These are phyloP conservation scores for Podarcis muralis DNA, from an alignment of 2,113 vertebrate species.

Conservation along the genomic window DNA sequence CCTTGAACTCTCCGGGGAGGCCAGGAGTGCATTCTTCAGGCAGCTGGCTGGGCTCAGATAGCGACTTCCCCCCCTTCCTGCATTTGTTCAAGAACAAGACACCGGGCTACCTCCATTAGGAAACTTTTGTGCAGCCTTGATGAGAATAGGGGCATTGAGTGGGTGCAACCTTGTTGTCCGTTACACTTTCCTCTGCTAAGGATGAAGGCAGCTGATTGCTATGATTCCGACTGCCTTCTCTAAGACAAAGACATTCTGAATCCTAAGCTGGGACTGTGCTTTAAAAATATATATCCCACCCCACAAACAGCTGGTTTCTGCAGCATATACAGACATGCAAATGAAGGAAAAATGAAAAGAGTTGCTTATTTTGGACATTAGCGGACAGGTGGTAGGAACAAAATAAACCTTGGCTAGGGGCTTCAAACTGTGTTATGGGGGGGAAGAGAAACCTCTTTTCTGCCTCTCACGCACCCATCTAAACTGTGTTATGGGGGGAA, in stretches of 20 bases:
- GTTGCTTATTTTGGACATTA: not conserved
- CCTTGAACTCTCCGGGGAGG: constrained; percentile 41
- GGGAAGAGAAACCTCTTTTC: not conserved
- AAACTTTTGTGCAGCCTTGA: constrained; percentile 46
- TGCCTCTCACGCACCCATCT: too few relatives aligned
- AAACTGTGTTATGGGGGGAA: too few relatives aligned
- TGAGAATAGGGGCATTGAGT: constrained; percentile 42
- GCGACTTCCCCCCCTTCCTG: constrained; percentile 58
- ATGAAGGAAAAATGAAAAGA: not conserved
- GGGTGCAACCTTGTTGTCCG: constrained; percentile 45
- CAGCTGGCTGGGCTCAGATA: constrained; percentile 51
- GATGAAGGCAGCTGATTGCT: not conserved
- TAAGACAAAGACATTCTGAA: not conserved
- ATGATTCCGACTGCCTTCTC: not conserved
- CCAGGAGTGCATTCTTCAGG: constrained; percentile 31
- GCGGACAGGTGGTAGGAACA: not conserved
- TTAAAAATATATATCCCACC: not conserved
- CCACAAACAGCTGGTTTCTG: not conserved
- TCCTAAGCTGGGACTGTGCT: not conserved
- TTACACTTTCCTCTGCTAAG: not conserved
- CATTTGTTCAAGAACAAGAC: constrained; percentile 63
- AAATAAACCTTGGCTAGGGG: not conserved
- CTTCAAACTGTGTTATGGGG: not conserved
- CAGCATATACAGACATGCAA: not conserved
- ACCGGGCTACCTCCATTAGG: constrained; percentile 63